Percentiles rank a stretch among this genome's conserved stretches.
Evolutionary conservation across 2,113 vertebrate genomes (phyloP).

Genomic region (Scomber colias): DNA sequence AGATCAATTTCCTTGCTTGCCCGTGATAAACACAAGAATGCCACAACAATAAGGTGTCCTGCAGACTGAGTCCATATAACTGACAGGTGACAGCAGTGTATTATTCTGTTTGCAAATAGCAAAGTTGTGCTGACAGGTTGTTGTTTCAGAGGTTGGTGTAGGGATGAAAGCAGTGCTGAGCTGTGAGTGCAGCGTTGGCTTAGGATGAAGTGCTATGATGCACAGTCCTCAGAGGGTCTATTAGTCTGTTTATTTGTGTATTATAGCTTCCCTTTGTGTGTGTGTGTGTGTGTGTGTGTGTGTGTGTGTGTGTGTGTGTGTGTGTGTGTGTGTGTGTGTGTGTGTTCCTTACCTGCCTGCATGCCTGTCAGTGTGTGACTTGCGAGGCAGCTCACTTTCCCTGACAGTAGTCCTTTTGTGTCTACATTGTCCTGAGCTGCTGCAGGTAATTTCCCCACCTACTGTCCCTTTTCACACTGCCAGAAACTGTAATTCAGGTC

Average conservation of each 20-base stretch:
- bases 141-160: slow-evolving; percentile 25
- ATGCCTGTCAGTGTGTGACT: background rate
- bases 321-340: slow-evolving; percentile 6
- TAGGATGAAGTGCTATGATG: slow-evolving; percentile 9
- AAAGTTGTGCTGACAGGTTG: slow-evolving; percentile 1
- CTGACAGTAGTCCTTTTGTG: slow-evolving; percentile 50
- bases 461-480: slow-evolving; percentile 54
- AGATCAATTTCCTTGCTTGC: background rate
- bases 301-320: slow-evolving; percentile 10
- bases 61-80: background rate
- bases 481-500: slow-evolving; percentile 53
- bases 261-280: background rate
- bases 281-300: background rate
- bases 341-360: background rate
- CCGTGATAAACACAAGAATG: too few relatives aligned
- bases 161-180: slow-evolving; percentile 12
- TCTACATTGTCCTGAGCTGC: slow-evolving; percentile 51
- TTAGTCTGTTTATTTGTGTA: background rate
- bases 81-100: slow-evolving; percentile 1
- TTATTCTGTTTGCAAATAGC: background rate
- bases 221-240: background rate
- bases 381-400: slow-evolving; percentile 29
- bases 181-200: background rate
- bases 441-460: slow-evolving; percentile 55
- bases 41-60: background rate